Percentiles rank a stretch among this genome's conserved stretches.
Evolutionary conservation across 2,888 invertebrate genomes (phyloP).

Genomic region (Pseudoips prasinana): DNA sequence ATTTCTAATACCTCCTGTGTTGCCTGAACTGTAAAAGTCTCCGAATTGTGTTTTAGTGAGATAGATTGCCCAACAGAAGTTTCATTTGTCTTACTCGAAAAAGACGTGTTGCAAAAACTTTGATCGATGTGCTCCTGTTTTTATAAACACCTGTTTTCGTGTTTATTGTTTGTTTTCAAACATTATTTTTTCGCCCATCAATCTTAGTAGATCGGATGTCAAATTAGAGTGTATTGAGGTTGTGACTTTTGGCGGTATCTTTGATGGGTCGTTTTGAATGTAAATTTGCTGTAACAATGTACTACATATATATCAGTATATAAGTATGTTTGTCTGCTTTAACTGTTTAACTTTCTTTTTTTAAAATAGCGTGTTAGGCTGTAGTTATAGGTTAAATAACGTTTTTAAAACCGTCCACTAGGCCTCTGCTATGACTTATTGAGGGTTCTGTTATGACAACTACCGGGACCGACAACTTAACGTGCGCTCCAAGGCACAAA

Average conservation of each 20-base stretch:
- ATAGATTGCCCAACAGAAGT: constrained; percentile 36
- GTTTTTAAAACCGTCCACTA: too few relatives aligned
- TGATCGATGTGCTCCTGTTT: constrained; percentile 55
- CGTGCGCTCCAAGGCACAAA: too few relatives aligned
- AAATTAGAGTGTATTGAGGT: constrained; percentile 8
- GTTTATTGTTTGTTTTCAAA: constrained; percentile 33
- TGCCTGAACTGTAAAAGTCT: not conserved
- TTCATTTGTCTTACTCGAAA: constrained; percentile 59
- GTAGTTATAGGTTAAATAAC: too few relatives aligned
- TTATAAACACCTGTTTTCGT: constrained; percentile 60
- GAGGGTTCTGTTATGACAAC: too few relatives aligned
- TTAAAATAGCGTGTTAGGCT: too few relatives aligned
- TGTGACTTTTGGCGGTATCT: not conserved
- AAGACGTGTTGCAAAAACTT: constrained; percentile 42
- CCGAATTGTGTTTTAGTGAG: constrained; percentile 14
- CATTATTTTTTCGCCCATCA: constrained; percentile 30
- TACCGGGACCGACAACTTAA: too few relatives aligned
- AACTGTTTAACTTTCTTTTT: too few relatives aligned
- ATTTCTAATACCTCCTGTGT: too few relatives aligned
- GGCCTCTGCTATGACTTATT: too few relatives aligned
- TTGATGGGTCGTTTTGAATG: not conserved
- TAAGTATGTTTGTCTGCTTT: too few relatives aligned
- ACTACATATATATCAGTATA: too few relatives aligned
- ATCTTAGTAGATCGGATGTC: constrained; percentile 32
- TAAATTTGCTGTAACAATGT: too few relatives aligned